Evolutionary conservation across 2,113 vertebrate genomes (phyloP).

Genomic region (Paradoxurus hermaphroditus): DNA sequence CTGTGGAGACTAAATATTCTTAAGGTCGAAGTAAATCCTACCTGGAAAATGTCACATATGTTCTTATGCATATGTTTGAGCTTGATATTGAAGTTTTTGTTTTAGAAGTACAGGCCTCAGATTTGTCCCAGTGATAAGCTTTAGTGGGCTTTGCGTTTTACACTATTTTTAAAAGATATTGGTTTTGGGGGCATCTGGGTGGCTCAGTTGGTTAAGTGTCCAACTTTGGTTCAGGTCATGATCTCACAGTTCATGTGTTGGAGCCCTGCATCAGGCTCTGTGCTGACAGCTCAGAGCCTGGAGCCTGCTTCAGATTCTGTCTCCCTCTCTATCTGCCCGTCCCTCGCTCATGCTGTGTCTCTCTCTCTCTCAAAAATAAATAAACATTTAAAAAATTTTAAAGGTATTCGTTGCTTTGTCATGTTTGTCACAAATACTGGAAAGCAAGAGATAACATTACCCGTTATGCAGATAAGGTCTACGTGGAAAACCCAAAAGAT

Average conservation of each 20-base stretch:
- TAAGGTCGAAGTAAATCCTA: not conserved
- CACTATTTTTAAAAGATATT: no score
- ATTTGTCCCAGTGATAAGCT: not conserved
- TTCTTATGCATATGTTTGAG: not conserved
- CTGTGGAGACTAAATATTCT: not conserved
- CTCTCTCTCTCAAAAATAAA: no score
- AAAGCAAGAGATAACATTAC: not conserved
- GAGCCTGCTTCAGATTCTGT: no score
- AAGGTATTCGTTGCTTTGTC: not conserved
- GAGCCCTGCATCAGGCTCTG: no score
- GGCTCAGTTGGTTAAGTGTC: no score
- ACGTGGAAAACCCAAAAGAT: not conserved
- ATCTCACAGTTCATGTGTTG: no score
- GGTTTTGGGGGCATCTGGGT: no score
- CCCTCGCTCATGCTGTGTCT: no score
- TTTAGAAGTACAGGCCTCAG: not conserved
- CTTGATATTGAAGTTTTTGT: not conserved
- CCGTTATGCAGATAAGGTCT: not conserved
- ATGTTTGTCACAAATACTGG: not conserved
- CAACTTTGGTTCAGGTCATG: no score
- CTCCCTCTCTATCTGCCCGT: no score
- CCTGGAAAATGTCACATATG: not conserved
- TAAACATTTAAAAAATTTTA: not conserved
- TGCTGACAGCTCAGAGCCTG: no score
- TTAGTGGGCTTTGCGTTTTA: not conserved